A percentile compares a stretch with the other conserved stretches of the same genome.
These are phyloP conservation scores for Urocitellus parryii DNA, from an alignment of 2,113 vertebrate species.

Conservation along the genomic window DNA sequence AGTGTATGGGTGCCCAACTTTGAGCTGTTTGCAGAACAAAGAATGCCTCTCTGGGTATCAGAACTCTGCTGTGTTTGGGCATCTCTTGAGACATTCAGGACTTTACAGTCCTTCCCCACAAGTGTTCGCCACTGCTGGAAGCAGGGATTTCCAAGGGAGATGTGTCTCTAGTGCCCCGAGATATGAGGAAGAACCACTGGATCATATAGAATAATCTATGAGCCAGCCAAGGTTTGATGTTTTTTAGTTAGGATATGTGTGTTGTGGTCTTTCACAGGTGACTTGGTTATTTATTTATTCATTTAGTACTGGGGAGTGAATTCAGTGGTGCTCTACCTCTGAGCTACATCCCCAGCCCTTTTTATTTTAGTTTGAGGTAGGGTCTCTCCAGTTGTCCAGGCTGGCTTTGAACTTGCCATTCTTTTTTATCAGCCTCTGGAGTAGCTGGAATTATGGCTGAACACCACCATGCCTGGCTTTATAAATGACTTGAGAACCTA, in stretches of 20 bases:
- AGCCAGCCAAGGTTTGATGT: background rate
- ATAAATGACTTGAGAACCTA: background rate
- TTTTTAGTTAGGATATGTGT: background rate
- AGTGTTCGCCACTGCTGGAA: background rate
- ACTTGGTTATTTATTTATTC: too few species aligned
- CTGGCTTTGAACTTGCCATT: too few species aligned
- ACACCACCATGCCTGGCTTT: too few species aligned
- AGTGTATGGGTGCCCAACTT: background rate
- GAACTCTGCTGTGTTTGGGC: background rate
- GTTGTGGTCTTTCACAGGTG: background rate
- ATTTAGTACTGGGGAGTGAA: too few species aligned
- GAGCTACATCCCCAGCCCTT: too few species aligned
- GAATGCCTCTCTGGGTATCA: background rate
- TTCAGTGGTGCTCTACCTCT: too few species aligned
- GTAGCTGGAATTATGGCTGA: too few species aligned
- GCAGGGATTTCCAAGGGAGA: background rate
- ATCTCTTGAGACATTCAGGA: background rate
- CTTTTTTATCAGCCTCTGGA: too few species aligned
- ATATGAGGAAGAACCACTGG: background rate
- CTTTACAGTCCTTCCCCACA: background rate
- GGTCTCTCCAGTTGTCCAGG: too few species aligned
- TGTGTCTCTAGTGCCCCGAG: background rate
- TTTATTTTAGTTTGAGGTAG: too few species aligned
- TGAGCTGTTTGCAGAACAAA: background rate
- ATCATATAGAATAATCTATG: background rate